phyloP scores from a whole-genome alignment of 2,888 invertebrate species.

The Epinotia brunnichana region DNA sequence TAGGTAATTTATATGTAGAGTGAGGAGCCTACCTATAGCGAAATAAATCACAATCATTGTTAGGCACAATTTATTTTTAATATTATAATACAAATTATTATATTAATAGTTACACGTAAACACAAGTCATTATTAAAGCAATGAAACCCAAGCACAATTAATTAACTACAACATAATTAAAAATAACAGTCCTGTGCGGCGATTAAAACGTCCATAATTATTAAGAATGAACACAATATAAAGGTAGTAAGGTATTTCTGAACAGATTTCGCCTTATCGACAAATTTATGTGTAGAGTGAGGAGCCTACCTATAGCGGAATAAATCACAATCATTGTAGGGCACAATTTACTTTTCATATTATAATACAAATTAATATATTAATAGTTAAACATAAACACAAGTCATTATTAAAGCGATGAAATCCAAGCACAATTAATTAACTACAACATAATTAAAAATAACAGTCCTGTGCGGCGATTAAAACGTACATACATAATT shows the following conservation, averaged over 20 bases:
- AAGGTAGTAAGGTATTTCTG: too few species aligned
- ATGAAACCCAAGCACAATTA: slow-evolving; percentile 24
- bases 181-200: slow-evolving; percentile 32
- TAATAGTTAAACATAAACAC: slow-evolving; percentile 24
- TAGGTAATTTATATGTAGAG: too few species aligned
- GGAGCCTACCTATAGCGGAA: too few species aligned
- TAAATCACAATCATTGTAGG: slow-evolving; percentile 2
- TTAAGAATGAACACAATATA: too few species aligned
- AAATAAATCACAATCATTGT: background rate
- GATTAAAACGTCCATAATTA: too few species aligned
- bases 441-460: slow-evolving; percentile 25
- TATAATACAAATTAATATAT: slow-evolving; percentile 20
- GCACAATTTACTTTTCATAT: slow-evolving; percentile 12
- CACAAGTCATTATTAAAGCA: slow-evolving; percentile 29
- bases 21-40: too few species aligned
- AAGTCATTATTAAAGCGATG: slow-evolving; percentile 29
- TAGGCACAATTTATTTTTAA: slow-evolving; percentile 18
- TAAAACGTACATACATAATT: slow-evolving; percentile 3
- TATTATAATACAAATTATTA: slow-evolving; percentile 15
- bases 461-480: slow-evolving; percentile 11
- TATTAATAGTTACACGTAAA: slow-evolving; percentile 23
- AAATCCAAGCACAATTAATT: slow-evolving; percentile 19
- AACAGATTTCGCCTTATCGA: too few species aligned
- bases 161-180: slow-evolving; percentile 20
- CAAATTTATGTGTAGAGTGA: too few species aligned